These are phyloP conservation scores for Mustelus asterias DNA, from an alignment of 2,113 vertebrate species.

Conservation along the genomic window DNA sequence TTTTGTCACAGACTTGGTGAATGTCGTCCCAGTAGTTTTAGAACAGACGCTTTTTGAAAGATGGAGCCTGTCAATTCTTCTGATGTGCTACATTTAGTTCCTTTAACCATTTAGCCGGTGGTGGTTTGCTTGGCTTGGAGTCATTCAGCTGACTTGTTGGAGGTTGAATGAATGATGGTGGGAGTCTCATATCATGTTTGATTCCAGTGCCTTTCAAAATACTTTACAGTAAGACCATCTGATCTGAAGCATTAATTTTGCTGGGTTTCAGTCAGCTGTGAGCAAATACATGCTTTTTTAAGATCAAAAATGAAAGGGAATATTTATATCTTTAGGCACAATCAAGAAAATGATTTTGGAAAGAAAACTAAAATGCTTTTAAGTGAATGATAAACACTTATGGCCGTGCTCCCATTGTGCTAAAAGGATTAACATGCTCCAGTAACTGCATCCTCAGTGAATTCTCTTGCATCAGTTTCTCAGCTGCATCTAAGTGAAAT, in stretches of 20 bases:
- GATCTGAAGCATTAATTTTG: not conserved
- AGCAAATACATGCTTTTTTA: not conserved
- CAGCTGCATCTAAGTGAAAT: not conserved
- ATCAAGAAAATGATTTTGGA: slow-evolving; percentile 1
- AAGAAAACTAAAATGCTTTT: not conserved
- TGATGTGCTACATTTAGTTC: not conserved
- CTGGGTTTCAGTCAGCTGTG: not conserved
- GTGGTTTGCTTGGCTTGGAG: not conserved
- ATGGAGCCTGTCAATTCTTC: not conserved
- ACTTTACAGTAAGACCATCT: not conserved
- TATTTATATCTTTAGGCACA: too few species aligned
- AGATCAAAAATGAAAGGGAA: not conserved
- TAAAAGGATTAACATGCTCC: not conserved
- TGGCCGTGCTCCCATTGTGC: not conserved
- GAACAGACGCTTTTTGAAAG: not conserved
- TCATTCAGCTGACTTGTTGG: not conserved
- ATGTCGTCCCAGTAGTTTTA: not conserved
- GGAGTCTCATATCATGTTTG: not conserved
- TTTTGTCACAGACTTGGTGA: not conserved
- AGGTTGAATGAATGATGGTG: not conserved
- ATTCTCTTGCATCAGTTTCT: not conserved
- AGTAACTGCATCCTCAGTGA: not conserved
- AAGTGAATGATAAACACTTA: not conserved
- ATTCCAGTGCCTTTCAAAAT: not conserved
- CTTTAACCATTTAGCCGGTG: not conserved